Conservation (phyloP, 1,140 invertebrate species). For the Charaxes varanes region DNA sequence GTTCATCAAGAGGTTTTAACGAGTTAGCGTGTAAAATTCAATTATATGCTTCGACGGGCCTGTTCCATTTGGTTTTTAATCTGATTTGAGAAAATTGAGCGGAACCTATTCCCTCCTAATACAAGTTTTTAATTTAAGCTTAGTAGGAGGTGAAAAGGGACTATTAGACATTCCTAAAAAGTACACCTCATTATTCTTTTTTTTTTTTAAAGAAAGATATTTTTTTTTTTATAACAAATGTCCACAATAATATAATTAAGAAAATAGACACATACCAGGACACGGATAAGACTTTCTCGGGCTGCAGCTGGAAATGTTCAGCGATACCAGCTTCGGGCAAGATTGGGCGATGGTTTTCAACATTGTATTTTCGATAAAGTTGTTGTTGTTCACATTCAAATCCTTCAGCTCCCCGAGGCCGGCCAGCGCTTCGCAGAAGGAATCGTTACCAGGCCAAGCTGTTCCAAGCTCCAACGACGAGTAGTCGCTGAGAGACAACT, state of each 20-base stretch:
- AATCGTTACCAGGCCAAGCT: constrained; percentile 24
- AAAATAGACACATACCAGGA: constrained; percentile 33
- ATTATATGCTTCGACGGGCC: no score
- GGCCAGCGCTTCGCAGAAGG: constrained; percentile 39
- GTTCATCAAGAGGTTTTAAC: no score
- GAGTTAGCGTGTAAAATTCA: no score
- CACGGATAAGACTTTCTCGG: constrained; percentile 29
- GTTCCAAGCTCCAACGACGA: constrained; percentile 29
- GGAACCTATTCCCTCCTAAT: no score
- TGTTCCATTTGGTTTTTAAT: no score
- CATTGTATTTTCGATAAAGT: constrained; percentile 49
- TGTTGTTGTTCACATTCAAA: constrained; percentile 50
- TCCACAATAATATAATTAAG: constrained; percentile 1
- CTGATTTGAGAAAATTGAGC: no score
- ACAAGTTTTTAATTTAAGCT: no score
- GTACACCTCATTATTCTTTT: no score
- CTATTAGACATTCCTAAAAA: no score
- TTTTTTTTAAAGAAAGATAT: no score
- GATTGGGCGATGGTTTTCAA: constrained; percentile 44
- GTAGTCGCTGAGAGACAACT: constrained; percentile 62
- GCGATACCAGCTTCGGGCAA: constrained; percentile 36
- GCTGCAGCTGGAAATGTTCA: constrained; percentile 55
- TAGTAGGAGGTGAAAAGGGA: no score
- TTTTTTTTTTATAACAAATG: constrained; percentile 5
- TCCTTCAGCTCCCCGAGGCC: constrained; percentile 38